A percentile compares a stretch with the other conserved stretches of the same genome.
Evolutionary conservation across 1,140 invertebrate species (phyloP).

Genomic region (Drosophila tsacasi): DNA sequence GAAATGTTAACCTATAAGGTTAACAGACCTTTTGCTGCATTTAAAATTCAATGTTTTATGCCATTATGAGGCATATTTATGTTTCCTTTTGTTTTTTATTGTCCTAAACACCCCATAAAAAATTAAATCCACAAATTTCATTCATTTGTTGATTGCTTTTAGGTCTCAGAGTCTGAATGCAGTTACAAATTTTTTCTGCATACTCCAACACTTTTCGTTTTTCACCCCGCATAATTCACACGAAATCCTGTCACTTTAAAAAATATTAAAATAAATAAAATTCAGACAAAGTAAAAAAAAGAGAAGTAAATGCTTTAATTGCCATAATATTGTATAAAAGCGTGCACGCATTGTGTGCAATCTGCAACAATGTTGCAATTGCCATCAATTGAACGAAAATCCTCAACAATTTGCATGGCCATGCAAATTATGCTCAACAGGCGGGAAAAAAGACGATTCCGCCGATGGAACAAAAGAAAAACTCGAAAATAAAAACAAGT

Average conservation of each 20-base stretch:
- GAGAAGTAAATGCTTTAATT: constrained; percentile 30
- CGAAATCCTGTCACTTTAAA: constrained; percentile 8
- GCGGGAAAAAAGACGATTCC: constrained; percentile 16
- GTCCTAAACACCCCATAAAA: constrained; percentile 4
- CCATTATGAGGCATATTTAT: not conserved
- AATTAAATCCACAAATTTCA: not conserved
- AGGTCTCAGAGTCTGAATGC: not conserved
- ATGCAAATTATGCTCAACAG: constrained; percentile 61
- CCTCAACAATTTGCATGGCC: constrained; percentile 56
- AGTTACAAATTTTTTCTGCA: not conserved
- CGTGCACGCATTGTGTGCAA: constrained; percentile 33
- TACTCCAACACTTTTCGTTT: not conserved
- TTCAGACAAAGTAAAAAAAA: not conserved
- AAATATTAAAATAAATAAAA: constrained; percentile 17
- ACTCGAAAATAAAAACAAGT: constrained; percentile 6
- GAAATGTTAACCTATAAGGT: constrained; percentile 25
- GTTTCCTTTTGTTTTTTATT: not conserved
- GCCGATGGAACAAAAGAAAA: constrained; percentile 8
- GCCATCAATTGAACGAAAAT: constrained; percentile 67
- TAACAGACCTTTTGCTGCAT: not conserved
- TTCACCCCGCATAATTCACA: not conserved
- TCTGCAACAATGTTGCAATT: constrained; percentile 41
- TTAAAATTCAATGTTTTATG: constrained; percentile 1
- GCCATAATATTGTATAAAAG: constrained; percentile 36
- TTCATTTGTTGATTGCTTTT: not conserved